These are phyloP conservation scores for Ceratosolen solmsi DNA, from an alignment of 1,140 invertebrate genomes.

Conservation along the genomic window DNA sequence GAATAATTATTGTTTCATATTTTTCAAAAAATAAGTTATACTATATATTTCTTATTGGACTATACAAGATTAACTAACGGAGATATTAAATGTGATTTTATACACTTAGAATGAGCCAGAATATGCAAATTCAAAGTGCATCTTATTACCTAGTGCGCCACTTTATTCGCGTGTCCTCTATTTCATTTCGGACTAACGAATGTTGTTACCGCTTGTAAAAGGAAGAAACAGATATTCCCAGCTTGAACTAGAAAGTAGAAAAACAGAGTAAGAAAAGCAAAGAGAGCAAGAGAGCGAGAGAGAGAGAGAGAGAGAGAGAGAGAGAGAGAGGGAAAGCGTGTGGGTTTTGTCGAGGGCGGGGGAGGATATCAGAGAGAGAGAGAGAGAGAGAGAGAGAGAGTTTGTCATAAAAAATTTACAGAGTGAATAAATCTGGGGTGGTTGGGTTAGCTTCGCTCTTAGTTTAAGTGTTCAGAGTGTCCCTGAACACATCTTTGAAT, in stretches of 20 bases:
- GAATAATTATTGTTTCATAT: too few species aligned
- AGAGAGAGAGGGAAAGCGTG: background rate
- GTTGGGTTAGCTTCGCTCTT: slow-evolving; percentile 60
- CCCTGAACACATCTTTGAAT: slow-evolving; percentile 29
- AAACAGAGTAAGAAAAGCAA: background rate
- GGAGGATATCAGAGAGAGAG: background rate
- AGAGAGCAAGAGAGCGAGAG: too few species aligned
- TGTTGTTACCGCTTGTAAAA: background rate
- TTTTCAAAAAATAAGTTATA: too few species aligned
- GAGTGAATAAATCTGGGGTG: slow-evolving; percentile 69
- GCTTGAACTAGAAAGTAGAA: slow-evolving; percentile 5
- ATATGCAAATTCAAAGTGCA: slow-evolving; percentile 13
- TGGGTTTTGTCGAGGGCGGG: background rate
- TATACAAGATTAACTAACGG: background rate
- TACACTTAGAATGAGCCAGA: background rate
- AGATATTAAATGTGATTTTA: background rate
- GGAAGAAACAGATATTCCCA: slow-evolving; percentile 1
- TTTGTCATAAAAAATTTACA: slow-evolving; percentile 66
- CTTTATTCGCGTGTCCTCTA: background rate
- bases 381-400: slow-evolving; percentile 23
- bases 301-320: background rate
- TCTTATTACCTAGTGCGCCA: background rate
- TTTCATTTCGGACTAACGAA: background rate
- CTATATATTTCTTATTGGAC: too few species aligned
- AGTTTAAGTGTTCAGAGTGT: slow-evolving; percentile 63